phyloP scores from a whole-genome alignment of 2,888 invertebrate genomes.

The Sinelater perroti region DNA sequence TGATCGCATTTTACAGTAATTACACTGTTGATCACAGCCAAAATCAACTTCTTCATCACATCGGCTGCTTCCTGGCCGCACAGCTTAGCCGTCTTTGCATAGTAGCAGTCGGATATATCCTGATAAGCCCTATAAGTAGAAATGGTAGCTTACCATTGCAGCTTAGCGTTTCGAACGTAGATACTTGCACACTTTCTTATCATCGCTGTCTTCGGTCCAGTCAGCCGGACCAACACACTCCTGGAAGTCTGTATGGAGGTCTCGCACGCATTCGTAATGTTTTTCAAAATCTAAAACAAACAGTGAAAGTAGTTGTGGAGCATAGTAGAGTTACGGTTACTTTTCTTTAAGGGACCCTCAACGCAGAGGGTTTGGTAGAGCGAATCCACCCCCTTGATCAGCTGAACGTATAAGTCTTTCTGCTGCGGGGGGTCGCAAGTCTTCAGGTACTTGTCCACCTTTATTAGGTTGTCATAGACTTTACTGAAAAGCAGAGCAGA shows the following conservation, averaged over 20 bases:
- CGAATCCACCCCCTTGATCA: slow-evolving; percentile 60
- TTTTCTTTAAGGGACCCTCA: too few relatives aligned
- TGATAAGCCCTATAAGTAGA: slow-evolving; percentile 59
- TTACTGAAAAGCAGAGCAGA: slow-evolving; percentile 46
- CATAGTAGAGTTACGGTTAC: too few relatives aligned
- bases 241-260: slow-evolving; percentile 62
- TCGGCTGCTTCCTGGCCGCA: slow-evolving; percentile 63
- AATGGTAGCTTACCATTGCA: too few relatives aligned
- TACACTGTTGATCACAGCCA: slow-evolving; percentile 51
- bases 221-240: slow-evolving; percentile 65
- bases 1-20: slow-evolving; percentile 48
- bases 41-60: slow-evolving; percentile 54
- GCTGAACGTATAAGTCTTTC: slow-evolving; percentile 62
- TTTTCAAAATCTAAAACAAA: slow-evolving; percentile 51
- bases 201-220: slow-evolving; percentile 64
- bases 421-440: slow-evolving; percentile 57
- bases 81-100: slow-evolving; percentile 61
- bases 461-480: slow-evolving; percentile 54
- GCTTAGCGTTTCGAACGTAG: not conserved
- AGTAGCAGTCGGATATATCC: slow-evolving; percentile 64
- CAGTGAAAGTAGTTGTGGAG: not conserved
- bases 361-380: slow-evolving; percentile 61
- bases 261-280: slow-evolving; percentile 58
- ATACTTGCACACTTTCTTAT: slow-evolving; percentile 61
- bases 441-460: slow-evolving; percentile 56